Conservation (phyloP, 1,140 invertebrate species). For the Mylabris phalerata region DNA sequence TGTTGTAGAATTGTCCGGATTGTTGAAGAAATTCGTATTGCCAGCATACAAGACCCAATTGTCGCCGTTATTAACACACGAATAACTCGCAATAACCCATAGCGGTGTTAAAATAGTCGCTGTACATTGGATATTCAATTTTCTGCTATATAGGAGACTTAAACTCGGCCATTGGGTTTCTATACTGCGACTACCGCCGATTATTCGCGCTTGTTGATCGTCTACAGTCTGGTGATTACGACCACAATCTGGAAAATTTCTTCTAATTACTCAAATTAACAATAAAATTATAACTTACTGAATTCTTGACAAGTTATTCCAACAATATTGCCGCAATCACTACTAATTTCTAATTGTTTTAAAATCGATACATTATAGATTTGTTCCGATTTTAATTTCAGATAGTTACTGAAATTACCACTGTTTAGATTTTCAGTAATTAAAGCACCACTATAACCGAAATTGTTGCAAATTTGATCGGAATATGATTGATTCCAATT, state of each 20-base stretch:
- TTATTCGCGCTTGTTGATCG: constrained; percentile 42
- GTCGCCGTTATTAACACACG: constrained; percentile 38
- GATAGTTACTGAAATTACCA: constrained; percentile 25
- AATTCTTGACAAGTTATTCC: constrained; percentile 53
- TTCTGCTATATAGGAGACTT: constrained; percentile 47
- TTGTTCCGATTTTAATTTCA: constrained; percentile 40
- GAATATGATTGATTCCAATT: constrained; percentile 50
- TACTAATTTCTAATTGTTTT: constrained; percentile 41
- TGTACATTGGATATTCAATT: constrained; percentile 49
- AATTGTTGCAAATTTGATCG: constrained; percentile 46
- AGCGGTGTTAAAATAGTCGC: constrained; percentile 52
- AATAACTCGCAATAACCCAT: constrained; percentile 53
- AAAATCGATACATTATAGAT: constrained; percentile 36
- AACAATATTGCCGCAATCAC: constrained; percentile 46
- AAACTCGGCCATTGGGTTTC: constrained; percentile 51
- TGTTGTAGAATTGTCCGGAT: constrained; percentile 30
- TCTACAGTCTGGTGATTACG: constrained; percentile 38
- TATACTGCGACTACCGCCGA: constrained; percentile 44
- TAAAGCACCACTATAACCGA: constrained; percentile 48
- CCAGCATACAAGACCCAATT: constrained; percentile 46
- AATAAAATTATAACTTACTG: constrained; percentile 36
- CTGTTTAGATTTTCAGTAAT: constrained; percentile 32
- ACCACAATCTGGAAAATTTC: constrained; percentile 44
- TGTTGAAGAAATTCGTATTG: constrained; percentile 38
- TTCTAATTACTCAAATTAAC: constrained; percentile 10